Percentiles rank a stretch among this genome's conserved stretches.
These are phyloP conservation scores for Phyllotis vaccarum DNA, from an alignment of 2,797 vertebrate genomes.

Conservation along the genomic window DNA sequence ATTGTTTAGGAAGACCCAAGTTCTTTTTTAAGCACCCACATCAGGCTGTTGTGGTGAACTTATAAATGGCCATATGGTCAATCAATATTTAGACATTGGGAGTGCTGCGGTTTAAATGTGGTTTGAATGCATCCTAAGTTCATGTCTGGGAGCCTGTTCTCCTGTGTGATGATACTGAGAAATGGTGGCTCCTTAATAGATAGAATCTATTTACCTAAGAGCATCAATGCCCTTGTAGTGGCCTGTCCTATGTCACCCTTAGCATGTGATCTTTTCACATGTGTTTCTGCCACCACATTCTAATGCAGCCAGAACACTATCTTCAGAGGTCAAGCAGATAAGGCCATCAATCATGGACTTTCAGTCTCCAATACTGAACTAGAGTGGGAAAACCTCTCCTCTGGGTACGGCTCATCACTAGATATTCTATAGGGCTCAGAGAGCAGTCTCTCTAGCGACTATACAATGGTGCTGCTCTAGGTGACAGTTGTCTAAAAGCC, in stretches of 20 bases:
- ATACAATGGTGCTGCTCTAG: accelerated
- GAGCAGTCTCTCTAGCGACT: neutral
- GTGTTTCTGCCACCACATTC: too few relatives aligned
- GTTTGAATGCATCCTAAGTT: neutral
- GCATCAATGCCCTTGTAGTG: neutral
- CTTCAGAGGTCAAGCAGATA: neutral
- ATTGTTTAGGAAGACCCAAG: neutral
- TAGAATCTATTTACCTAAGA: neutral
- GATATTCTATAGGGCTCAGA: neutral
- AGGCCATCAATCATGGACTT: too few relatives aligned
- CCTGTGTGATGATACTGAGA: neutral
- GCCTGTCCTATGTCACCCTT: too few relatives aligned
- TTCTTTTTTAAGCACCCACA: neutral
- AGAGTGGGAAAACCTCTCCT: neutral
- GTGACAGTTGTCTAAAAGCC: neutral
- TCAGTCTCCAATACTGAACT: neutral
- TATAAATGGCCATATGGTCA: neutral
- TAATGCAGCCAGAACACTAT: neutral
- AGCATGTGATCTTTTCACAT: too few relatives aligned
- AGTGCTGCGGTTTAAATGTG: neutral
- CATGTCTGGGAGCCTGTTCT: neutral
- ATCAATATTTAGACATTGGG: neutral
- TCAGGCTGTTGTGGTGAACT: neutral
- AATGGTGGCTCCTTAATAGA: neutral
- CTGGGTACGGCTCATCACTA: neutral